phyloP scores from a whole-genome alignment of 2,888 invertebrate genomes.

The Magallana nippona region DNA sequence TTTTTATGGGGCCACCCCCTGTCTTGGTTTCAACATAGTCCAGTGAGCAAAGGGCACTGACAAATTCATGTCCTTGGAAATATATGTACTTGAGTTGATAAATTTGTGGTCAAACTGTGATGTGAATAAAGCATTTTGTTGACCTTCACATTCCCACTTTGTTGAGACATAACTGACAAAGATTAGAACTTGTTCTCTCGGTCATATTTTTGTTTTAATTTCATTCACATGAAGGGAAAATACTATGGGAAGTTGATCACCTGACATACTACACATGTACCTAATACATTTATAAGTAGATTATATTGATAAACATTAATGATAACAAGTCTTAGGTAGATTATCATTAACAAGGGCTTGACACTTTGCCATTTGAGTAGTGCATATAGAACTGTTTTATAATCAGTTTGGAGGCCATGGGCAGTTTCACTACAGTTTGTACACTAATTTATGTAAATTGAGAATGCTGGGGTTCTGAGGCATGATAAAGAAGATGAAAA shows the following conservation, averaged over 20 bases:
- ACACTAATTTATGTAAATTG: no score
- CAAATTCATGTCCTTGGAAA: background rate
- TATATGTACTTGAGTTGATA: background rate
- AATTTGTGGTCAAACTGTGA: background rate
- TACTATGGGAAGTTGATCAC: background rate
- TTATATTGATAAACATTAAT: background rate
- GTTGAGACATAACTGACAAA: background rate
- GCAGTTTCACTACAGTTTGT: no score
- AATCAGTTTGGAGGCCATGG: no score
- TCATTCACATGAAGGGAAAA: background rate
- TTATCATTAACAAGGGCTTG: background rate
- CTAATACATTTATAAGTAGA: background rate
- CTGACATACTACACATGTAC: background rate
- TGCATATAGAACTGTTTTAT: no score
- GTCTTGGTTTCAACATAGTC: slow-evolving; percentile 21
- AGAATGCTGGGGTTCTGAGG: no score
- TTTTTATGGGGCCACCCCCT: slow-evolving; percentile 27
- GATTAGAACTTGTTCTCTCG: background rate
- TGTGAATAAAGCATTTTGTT: slow-evolving; percentile 18
- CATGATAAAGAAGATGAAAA: no score
- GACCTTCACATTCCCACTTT: background rate
- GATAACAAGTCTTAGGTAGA: background rate
- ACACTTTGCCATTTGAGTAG: background rate
- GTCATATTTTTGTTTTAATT: background rate
- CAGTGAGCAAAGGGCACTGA: slow-evolving; percentile 27